Base-by-base conservation (phyloP, 64 coral and sea anemone species). In the Montipora capricornis region DNA sequence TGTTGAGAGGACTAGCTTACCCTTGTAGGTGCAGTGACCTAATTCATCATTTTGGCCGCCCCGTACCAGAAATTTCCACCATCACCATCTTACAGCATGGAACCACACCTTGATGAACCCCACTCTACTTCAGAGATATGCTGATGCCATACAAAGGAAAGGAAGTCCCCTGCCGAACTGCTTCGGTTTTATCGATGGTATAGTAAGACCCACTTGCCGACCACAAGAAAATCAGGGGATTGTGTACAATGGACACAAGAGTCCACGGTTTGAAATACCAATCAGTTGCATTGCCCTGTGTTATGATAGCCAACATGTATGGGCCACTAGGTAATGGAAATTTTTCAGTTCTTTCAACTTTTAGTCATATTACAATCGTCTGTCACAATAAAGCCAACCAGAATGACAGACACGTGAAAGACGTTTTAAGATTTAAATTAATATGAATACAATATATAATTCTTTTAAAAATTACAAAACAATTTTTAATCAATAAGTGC, bases 221-320 rank as follows among this genome's bases (percentile, higher is more conserved):
- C 60, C 60, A 64, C 60, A 64, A 64, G 60, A 64, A 64, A 64
- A 64, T 11, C 60, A 64, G 14, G 10, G 53, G 1, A 57, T 57
- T 1, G 53, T 57, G 10, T 57, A 57, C 53, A 57, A 57, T 10
- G 53, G 53, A 10, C 53, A 57, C 10, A 57, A 57, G 37, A 77
- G 74, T 59, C 20, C 57, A 84, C 20, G 81, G 8, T 14, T 46
- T 84, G 4, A 84, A 84, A 24, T 84, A 60, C 3, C 81, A 84
- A 58, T 84, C 81, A 4, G 81, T 64, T 20, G 57, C 81, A 55
- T 84, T 82, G 47, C 80, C 80, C 6, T 17, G 14, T 82, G 80
- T 47, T 13, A 82, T 82, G 57, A 62, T 84, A 60, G 81, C 81
- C 53, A 84, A 84, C 81, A 84, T 68, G 81, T 67, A 84, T 84